Percentiles rank a stretch among this genome's conserved stretches.
Evolutionary conservation across 2,113 vertebrate species (phyloP).

Genomic region (Osmerus eperlanus): DNA sequence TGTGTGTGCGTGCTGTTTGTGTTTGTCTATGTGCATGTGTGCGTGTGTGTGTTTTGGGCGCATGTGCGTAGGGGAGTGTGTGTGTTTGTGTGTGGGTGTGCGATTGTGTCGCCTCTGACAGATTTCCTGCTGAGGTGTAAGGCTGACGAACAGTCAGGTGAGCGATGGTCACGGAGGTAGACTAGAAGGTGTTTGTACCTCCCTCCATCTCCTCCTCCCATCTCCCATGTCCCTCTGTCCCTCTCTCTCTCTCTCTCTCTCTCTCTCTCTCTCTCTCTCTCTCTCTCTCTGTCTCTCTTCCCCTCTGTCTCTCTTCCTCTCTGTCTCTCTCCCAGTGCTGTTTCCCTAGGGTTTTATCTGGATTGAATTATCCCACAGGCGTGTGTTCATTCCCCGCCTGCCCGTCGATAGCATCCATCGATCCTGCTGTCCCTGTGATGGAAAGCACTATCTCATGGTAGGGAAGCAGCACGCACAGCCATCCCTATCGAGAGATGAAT

Average conservation of each 20-base stretch:
- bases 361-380: constrained; percentile 19
- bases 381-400: no score
- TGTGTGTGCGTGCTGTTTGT: neutral
- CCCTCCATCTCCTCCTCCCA: neutral
- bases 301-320: neutral
- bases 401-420: constrained; percentile 24
- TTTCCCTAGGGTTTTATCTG: constrained; percentile 27
- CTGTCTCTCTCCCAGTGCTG: constrained; percentile 14
- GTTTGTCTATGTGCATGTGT: neutral
- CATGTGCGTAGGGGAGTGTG: neutral
- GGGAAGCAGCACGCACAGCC: constrained; percentile 24
- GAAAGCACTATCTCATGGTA: constrained; percentile 27
- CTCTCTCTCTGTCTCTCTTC: neutral
- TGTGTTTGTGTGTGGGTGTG: neutral
- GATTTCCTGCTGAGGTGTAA: no score
- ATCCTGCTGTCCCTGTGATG: constrained; percentile 33
- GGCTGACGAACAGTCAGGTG: neutral
- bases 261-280: neutral
- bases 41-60: neutral
- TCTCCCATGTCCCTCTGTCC: neutral
- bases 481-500: constrained; percentile 50
- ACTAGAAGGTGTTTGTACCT: neutral
- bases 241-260: no score
- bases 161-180: neutral
- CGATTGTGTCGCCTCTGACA: no score